Percentiles rank a stretch among this genome's conserved stretches.
phyloP scores from a whole-genome alignment of 2,888 invertebrate species.

The Chromoteleia sp. region DNA sequence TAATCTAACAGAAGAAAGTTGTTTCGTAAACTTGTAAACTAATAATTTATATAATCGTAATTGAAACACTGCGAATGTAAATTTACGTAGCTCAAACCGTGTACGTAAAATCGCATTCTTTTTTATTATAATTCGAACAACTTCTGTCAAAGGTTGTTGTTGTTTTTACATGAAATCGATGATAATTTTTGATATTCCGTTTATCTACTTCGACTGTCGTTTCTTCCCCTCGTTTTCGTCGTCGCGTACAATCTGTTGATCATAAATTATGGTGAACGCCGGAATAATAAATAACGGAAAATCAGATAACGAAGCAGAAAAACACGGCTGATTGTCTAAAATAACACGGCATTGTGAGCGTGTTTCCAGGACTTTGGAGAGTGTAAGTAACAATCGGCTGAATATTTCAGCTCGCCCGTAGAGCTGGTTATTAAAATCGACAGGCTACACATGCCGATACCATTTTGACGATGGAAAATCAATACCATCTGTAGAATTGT shows the following conservation, averaged over 20 bases:
- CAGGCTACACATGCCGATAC: constrained; percentile 39
- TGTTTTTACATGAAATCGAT: constrained; percentile 18
- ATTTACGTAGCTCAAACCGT: neutral
- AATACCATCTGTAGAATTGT: constrained; percentile 19
- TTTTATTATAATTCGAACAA: neutral
- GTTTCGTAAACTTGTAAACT: no score
- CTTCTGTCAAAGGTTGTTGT: neutral
- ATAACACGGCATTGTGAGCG: constrained; percentile 24
- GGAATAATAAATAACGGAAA: constrained; percentile 38
- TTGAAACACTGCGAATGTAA: neutral
- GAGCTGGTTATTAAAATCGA: constrained; percentile 49
- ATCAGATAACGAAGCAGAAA: constrained; percentile 38
- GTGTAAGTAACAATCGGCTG: constrained; percentile 40
- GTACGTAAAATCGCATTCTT: neutral
- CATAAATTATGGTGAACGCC: constrained; percentile 43
- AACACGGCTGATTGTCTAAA: constrained; percentile 40
- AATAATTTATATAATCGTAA: neutral
- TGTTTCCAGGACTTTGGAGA: constrained; percentile 36
- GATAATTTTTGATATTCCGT: constrained; percentile 26
- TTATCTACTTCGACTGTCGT: constrained; percentile 37
- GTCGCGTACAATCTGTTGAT: constrained; percentile 28
- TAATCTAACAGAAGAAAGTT: no score
- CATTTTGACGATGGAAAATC: constrained; percentile 39
- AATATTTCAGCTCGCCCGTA: constrained; percentile 37
- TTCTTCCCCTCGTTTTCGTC: constrained; percentile 30